phyloP scores from a whole-genome alignment of 2,888 invertebrate genomes.

The Diarsia brunnea region DNA sequence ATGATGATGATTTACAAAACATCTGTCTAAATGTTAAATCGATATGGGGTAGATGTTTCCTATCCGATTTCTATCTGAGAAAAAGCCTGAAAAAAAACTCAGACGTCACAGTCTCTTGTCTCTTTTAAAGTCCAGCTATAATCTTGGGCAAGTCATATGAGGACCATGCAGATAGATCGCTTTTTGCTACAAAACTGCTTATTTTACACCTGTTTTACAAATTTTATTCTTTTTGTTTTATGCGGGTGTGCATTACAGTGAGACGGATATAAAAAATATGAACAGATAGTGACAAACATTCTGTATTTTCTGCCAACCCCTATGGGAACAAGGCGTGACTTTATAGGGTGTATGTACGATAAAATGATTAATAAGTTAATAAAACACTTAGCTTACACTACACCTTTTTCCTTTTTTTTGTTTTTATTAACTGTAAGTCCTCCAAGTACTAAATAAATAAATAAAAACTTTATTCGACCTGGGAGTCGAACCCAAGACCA shows the following conservation, averaged over 20 bases:
- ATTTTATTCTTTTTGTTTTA: background rate
- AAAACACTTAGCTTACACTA: background rate
- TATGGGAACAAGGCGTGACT: background rate
- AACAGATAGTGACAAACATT: background rate
- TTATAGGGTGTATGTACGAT: background rate
- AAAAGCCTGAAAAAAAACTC: background rate
- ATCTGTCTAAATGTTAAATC: no score
- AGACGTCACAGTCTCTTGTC: background rate
- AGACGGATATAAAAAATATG: background rate
- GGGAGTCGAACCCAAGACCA: no score
- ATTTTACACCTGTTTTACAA: background rate
- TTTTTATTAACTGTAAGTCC: no score
- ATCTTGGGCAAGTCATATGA: background rate
- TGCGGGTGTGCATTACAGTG: background rate
- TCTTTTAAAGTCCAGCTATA: no score
- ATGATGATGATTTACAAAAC: no score
- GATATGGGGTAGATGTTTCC: no score
- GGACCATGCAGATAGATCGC: background rate
- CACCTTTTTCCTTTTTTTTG: no score
- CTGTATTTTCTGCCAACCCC: background rate
- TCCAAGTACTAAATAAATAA: no score
- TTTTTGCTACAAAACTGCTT: background rate
- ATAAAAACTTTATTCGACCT: no score
- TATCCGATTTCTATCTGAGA: no score
- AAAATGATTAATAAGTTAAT: background rate